Evolutionary conservation across 1,140 invertebrate genomes (phyloP).

Genomic region (Drosophila pruinosa): DNA sequence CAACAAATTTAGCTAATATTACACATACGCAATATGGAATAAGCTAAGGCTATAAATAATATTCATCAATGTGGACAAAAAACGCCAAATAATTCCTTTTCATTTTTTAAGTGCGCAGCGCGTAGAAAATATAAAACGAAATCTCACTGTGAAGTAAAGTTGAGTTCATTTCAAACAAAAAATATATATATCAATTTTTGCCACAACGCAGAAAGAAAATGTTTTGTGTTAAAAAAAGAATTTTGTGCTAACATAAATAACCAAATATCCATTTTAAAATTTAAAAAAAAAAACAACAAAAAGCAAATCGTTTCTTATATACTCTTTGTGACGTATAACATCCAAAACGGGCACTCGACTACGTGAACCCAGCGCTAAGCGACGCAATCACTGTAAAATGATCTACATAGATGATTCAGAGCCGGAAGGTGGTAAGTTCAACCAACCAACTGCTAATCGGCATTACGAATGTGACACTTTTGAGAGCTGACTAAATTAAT

Average conservation of each 20-base stretch:
- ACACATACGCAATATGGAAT: constrained; percentile 66
- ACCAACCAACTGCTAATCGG: not conserved
- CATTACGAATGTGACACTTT: not conserved
- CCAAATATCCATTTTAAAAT: constrained; percentile 11
- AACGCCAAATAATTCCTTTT: constrained; percentile 41
- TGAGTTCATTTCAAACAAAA: constrained; percentile 18
- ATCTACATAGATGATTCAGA: constrained; percentile 93
- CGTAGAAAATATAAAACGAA: constrained; percentile 19
- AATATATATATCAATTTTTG: constrained; percentile 14
- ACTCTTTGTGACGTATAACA: constrained; percentile 10
- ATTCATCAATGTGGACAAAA: not conserved
- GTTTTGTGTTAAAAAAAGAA: constrained; percentile 43
- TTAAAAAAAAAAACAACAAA: constrained; percentile 5
- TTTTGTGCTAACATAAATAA: constrained; percentile 40
- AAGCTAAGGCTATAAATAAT: constrained; percentile 55
- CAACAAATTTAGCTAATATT: constrained; percentile 57
- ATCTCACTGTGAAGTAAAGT: constrained; percentile 55
- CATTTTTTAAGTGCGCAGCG: constrained; percentile 69
- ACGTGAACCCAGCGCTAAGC: constrained; percentile 57
- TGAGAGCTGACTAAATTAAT: constrained; percentile 3
- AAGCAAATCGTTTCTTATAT: constrained; percentile 7
- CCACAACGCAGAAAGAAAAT: constrained; percentile 51
- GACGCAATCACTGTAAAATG: constrained; percentile 84
- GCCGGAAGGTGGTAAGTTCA: constrained; percentile 91
- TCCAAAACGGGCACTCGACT: constrained; percentile 75